Percentiles rank a stretch among this genome's conserved stretches.
phyloP scores from a whole-genome alignment of 2,888 invertebrate genomes.

The Rotaria magnacalcarata region DNA sequence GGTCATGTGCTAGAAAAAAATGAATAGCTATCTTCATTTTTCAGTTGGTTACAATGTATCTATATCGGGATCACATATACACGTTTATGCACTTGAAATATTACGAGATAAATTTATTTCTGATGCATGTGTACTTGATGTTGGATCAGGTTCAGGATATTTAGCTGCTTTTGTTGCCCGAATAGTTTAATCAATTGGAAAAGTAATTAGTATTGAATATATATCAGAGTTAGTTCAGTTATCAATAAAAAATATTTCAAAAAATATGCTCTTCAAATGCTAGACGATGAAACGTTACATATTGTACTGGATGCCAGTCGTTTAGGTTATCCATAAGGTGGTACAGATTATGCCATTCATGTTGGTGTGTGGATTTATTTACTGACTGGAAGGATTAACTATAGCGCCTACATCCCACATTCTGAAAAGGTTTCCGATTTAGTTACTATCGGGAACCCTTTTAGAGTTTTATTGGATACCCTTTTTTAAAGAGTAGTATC shows the following conservation, averaged over 20 bases:
- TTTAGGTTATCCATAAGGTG: constrained; percentile 53
- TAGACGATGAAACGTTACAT: background rate
- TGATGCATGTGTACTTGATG: constrained; percentile 62
- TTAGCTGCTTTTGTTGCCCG: constrained; percentile 60
- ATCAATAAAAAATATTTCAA: constrained; percentile 70
- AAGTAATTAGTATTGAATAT: constrained; percentile 60
- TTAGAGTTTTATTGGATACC: too few species aligned
- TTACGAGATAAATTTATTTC: constrained; percentile 55
- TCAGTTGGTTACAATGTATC: constrained; percentile 41
- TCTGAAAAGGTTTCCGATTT: too few species aligned
- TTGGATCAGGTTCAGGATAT: constrained; percentile 61
- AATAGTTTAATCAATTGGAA: constrained; percentile 56
- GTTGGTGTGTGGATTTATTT: too few species aligned
- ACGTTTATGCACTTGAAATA: constrained; percentile 60
- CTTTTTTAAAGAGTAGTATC: too few species aligned
- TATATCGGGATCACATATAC: constrained; percentile 48
- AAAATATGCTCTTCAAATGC: background rate
- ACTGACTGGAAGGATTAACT: too few species aligned
- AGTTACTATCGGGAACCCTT: too few species aligned
- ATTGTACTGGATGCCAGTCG: constrained; percentile 55
- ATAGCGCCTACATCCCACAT: too few species aligned
- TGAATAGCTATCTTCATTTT: background rate
- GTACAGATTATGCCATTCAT: constrained; percentile 60
- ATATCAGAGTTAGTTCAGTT: constrained; percentile 61
- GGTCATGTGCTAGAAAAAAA: background rate